These are phyloP conservation scores for Cryptotis parvus DNA, from an alignment of 2,113 vertebrate species.

Conservation along the genomic window DNA sequence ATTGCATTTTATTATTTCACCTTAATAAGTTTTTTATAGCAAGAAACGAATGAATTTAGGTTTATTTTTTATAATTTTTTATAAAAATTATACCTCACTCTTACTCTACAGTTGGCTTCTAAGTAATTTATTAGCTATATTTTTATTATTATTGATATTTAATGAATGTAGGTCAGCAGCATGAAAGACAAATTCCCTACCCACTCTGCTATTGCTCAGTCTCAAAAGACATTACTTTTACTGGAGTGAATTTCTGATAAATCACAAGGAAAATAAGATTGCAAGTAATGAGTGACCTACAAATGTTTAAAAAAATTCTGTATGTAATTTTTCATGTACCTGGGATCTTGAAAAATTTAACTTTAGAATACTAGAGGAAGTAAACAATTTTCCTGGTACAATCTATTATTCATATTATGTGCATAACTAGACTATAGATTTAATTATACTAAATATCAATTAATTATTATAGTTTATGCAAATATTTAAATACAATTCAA, in stretches of 20 bases:
- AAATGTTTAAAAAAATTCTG: background rate
- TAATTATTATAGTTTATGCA: background rate
- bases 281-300: background rate
- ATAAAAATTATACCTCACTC: background rate
- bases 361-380: background rate
- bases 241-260: background rate
- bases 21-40: background rate
- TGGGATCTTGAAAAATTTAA: background rate
- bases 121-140: background rate
- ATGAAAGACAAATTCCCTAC: no score
- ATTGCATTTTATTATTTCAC: background rate
- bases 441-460: background rate
- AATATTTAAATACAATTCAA: background rate
- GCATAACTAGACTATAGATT: background rate
- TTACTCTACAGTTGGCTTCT: background rate
- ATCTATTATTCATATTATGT: background rate
- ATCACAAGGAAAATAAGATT: constrained; percentile 8
- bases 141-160: no score
- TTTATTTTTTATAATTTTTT: no score
- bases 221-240: background rate
- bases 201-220: no score
- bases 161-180: no score
- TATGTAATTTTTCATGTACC: background rate
- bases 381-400: background rate
- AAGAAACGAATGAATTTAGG: background rate